Percentiles rank a stretch among this genome's conserved stretches.
Conservation (phyloP, 2,113 vertebrate species). For the Corythaeola cristata region DNA sequence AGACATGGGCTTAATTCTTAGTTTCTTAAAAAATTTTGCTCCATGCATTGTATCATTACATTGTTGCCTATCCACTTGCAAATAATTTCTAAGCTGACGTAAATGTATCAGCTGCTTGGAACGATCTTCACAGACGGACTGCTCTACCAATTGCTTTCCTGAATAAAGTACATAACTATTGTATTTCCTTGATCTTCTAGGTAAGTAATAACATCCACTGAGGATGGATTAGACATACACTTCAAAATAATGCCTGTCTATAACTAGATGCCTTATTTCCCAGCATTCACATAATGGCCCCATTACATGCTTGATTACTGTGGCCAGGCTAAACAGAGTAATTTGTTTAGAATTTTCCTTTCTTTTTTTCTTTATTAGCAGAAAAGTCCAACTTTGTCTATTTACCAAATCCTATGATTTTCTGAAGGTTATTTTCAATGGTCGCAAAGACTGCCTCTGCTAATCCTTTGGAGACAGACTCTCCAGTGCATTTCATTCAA, state of each 20-base stretch:
- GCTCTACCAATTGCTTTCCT: not conserved
- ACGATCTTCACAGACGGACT: not conserved
- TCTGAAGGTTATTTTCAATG: not conserved
- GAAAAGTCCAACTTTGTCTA: not conserved
- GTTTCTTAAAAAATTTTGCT: not conserved
- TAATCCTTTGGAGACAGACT: not conserved
- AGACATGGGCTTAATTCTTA: not conserved
- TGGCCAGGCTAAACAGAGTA: not conserved
- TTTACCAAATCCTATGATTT: not conserved
- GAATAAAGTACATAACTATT: not conserved
- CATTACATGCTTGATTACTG: not conserved
- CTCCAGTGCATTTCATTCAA: not conserved
- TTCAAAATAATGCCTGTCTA: not conserved
- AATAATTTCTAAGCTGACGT: not conserved
- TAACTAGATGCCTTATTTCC: not conserved
- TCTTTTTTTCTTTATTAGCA: not conserved
- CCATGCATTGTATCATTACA: not conserved
- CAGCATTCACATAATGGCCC: not conserved
- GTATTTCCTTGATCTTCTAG: not conserved
- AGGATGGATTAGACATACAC: constrained; percentile 2
- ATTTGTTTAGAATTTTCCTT: not conserved
- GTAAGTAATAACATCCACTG: not conserved
- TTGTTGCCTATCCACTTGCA: not conserved
- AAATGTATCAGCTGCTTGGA: not conserved
- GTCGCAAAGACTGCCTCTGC: not conserved